Base-by-base conservation (phyloP, 2,113 vertebrate genomes). In the Oncorhynchus tshawytscha region DNA sequence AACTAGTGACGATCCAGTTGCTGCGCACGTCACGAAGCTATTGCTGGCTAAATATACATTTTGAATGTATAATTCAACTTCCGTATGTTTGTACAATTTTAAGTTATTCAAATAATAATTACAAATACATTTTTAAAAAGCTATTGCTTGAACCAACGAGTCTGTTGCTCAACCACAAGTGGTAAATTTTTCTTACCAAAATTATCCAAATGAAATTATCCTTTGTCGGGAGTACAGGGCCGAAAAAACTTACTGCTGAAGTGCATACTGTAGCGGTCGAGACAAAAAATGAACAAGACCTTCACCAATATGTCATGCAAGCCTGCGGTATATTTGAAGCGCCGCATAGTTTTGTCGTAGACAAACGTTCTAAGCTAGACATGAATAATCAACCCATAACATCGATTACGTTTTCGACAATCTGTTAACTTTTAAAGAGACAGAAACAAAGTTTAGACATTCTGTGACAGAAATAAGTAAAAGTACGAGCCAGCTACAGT, bases 191-290 rank as follows among this genome's bases (percentile, higher is more conserved):
- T 1, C 87, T 81, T 22, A 98, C 97, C 97, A 25, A 97, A 94
- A 71, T 99, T 96, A 78, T 99, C 97, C 82, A 99, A 79, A 0
- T 96, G 97, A 49, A 99, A 99, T 1, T 96, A 85, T 75, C 97
- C 97, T 86, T 97, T 98, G 16, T 99, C 97, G 0, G 97, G 97
- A 4, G 96, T 77, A 45, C 94, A 94, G 71, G 97, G 95, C 78
- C 92, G 94, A 79, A 99, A 98, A 27, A 84, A 93, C 83, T 98
- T 99, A 9, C 24, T 78, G 12, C 97, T 83, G 71, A 99, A 98
- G 80, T 96, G 97, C 97, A 99, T 98, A 1, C 87, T 60, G 2
- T 60, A 0, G 96, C 96, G 1, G 95, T 97, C 20, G 15, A 68
- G 9, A 68, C 6, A 69, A 22, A 39, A 9, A 69, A 45, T 7